Conservation (phyloP, 2,797 vertebrate species). For the Fistularia tabacaria region DNA sequence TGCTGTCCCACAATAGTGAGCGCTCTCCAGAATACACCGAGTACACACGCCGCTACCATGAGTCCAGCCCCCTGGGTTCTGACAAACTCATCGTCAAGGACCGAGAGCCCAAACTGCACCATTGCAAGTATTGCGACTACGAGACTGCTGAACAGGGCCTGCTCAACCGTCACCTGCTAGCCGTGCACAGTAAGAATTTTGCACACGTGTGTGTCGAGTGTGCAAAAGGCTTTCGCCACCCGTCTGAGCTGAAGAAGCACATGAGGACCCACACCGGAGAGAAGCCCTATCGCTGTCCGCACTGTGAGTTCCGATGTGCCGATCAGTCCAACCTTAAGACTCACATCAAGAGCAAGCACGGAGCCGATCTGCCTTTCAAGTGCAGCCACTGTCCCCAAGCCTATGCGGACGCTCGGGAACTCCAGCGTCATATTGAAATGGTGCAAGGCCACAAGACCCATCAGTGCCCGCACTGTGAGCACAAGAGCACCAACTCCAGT, state of each 20-base stretch:
- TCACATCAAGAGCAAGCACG: conserved; percentile 96
- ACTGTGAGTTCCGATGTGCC: conserved; percentile 94
- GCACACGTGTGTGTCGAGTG: conserved; percentile 99
- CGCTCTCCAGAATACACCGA: conserved; percentile 90
- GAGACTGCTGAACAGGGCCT: conserved; percentile 95
- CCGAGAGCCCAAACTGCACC: conserved; percentile 91
- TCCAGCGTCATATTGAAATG: conserved; percentile 88
- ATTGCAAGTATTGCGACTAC: conserved; percentile 98
- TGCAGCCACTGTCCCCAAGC: conserved; percentile 94
- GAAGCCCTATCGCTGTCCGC: conserved; percentile 94
- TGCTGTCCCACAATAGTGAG: conserved; percentile 92
- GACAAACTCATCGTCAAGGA: conserved; percentile 97
- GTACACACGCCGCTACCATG: conserved; percentile 91
- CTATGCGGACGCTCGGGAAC: conserved; percentile 87
- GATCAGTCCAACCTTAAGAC: conserved; percentile 98
- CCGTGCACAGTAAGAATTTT: conserved; percentile 98
- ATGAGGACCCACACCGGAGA: conserved; percentile 97
- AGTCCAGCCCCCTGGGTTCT: conserved; percentile 92
- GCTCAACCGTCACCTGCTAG: conserved; percentile 93
- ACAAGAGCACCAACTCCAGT: conserved; percentile 98
- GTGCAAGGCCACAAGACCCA: conserved; percentile 96
- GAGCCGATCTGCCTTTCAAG: conserved; percentile 90
- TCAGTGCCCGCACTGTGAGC: conserved; percentile 95
- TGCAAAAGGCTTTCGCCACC: conserved; percentile 96
- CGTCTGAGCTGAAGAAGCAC: conserved; percentile 97